Evolutionary conservation across 2,113 vertebrate species (phyloP).

Genomic region (Notothenia rossii): DNA sequence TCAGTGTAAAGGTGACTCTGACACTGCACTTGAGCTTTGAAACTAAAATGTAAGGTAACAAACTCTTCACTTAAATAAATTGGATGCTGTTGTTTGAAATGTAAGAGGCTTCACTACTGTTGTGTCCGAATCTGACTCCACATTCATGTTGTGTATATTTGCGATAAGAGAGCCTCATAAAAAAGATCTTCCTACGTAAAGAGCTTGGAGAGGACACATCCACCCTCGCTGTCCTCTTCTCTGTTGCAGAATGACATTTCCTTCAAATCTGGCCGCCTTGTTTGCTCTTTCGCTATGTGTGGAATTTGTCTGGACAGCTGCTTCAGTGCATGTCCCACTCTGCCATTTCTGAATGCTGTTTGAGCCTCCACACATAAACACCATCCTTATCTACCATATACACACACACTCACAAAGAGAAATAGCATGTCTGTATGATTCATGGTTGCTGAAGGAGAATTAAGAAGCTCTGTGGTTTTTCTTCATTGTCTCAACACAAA

Average conservation of each 20-base stretch:
- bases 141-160: conserved; percentile 5
- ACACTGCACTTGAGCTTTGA: too few relatives aligned
- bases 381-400: conserved; percentile 38
- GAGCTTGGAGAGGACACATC: conserved; percentile 1
- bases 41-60: too few relatives aligned
- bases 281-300: conserved; percentile 55
- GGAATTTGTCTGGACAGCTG: conserved; percentile 79
- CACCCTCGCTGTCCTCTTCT: background rate
- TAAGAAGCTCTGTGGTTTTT: conserved; percentile 23
- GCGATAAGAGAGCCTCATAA: conserved; percentile 10
- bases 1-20: too few relatives aligned
- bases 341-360: conserved; percentile 65
- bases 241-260: conserved; percentile 13
- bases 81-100: conserved; percentile 7
- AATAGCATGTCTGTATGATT: conserved; percentile 44
- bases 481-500: background rate
- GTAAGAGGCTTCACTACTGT: conserved; percentile 1
- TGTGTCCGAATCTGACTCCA: background rate
- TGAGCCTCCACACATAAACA: conserved; percentile 50
- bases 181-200: background rate
- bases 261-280: conserved; percentile 23
- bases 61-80: too few relatives aligned
- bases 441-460: conserved; percentile 37
- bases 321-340: conserved; percentile 56
- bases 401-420: conserved; percentile 18